Conservation (phyloP, 2,113 vertebrate species). For the Tapirus terrestris region DNA sequence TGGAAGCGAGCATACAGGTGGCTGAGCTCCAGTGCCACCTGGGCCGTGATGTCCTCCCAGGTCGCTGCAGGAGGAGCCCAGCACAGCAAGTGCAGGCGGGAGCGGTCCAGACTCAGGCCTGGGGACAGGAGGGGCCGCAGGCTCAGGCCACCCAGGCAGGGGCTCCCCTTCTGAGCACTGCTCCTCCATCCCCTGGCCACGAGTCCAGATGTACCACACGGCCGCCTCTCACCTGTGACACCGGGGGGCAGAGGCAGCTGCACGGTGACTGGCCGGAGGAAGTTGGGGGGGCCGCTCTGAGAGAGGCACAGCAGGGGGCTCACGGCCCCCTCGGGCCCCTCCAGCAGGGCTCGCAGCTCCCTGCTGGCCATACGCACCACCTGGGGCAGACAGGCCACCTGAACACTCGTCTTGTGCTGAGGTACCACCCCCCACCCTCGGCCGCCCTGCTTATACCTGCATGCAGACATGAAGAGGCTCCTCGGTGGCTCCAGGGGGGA, state of each 20-base stretch:
- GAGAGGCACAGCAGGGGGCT: conserved; percentile 94
- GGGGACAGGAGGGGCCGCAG: background rate
- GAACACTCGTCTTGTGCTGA: fast-evolving
- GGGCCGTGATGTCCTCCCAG: conserved; percentile 95
- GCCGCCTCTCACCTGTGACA: conserved; percentile 89
- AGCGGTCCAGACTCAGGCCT: conserved; percentile 92
- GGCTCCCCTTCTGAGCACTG: no score
- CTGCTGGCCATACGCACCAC: conserved; percentile 88
- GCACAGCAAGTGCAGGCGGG: conserved; percentile 91
- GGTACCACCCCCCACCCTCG: fast-evolving
- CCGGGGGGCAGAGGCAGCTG: conserved; percentile 94
- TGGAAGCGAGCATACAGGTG: conserved; percentile 95
- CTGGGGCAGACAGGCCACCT: conserved; percentile 77
- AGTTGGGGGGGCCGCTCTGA: conserved; percentile 88
- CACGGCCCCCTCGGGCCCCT: conserved; percentile 83
- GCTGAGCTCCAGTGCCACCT: conserved; percentile 91
- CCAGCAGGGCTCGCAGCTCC: conserved; percentile 87
- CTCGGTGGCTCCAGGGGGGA: conserved; percentile 91
- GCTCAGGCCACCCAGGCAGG: background rate
- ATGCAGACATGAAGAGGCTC: conserved; percentile 84
- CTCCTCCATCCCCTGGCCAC: fast-evolving
- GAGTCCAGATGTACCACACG: fast-evolving
- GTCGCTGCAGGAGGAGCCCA: conserved; percentile 88
- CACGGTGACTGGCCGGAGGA: conserved; percentile 93
- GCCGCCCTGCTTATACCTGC: conserved; percentile 80